Conservation (phyloP, 2,888 invertebrate genomes). For the Erannis defoliaria region DNA sequence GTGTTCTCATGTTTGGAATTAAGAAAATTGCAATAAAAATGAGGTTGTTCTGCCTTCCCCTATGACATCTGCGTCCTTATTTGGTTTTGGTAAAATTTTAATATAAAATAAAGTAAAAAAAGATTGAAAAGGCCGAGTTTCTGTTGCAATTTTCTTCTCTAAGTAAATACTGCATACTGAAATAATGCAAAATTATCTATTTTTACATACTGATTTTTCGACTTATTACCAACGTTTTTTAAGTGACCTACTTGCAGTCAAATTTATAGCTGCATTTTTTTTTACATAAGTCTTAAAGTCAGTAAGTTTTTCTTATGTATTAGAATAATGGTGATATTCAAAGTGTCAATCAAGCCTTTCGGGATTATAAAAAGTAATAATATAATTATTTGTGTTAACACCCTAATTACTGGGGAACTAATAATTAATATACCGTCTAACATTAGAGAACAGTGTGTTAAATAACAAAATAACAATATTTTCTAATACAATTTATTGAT, state of each 20-base stretch:
- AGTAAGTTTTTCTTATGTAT: conserved; percentile 44
- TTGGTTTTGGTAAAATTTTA: too few relatives aligned
- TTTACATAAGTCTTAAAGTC: conserved; percentile 39
- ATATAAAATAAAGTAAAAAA: too few relatives aligned
- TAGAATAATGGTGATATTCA: conserved; percentile 69
- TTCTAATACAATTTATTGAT: conserved; percentile 64
- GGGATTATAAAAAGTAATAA: conserved; percentile 50
- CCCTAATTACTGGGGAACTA: conserved; percentile 62
- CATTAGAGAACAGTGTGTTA: conserved; percentile 51
- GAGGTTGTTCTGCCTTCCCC: too few relatives aligned
- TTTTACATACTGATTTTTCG: conserved; percentile 41
- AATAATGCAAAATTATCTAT: not conserved
- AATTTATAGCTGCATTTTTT: too few relatives aligned
- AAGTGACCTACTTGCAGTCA: not conserved
- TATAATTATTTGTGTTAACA: conserved; percentile 68
- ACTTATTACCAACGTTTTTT: conserved; percentile 22
- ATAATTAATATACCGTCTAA: conserved; percentile 54
- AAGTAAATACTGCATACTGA: not conserved
- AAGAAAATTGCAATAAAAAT: conserved; percentile 5
- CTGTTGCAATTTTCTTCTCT: conserved; percentile 7
- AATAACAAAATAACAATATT: conserved; percentile 72
- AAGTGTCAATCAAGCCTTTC: conserved; percentile 82
- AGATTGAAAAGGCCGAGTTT: too few relatives aligned
- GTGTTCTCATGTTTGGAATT: not conserved
- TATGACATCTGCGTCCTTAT: too few relatives aligned